Percentiles rank a stretch among this genome's conserved stretches.
phyloP scores from a whole-genome alignment of 2,797 vertebrate species.

The Cyclopterus lumpus region DNA sequence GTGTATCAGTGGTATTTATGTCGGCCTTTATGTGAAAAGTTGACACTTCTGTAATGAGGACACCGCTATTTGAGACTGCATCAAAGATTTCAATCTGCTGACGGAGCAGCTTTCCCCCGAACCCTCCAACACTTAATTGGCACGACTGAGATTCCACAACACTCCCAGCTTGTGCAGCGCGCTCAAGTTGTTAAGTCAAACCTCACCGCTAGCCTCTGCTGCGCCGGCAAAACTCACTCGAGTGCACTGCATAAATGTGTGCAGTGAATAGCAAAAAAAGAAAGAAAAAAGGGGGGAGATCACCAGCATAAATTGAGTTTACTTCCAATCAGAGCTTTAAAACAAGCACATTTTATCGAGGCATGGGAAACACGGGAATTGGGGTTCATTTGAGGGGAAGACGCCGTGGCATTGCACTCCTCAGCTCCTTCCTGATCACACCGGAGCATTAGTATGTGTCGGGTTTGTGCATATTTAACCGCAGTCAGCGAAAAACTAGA shows the following conservation, averaged over 20 bases:
- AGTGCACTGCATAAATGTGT: conserved; percentile 57
- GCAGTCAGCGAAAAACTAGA: conserved; percentile 54
- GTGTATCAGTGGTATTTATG: conserved; percentile 25
- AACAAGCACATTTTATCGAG: conserved; percentile 29
- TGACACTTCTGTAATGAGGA: conserved; percentile 47
- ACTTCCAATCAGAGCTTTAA: conserved; percentile 51
- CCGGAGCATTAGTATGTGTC: conserved; percentile 38
- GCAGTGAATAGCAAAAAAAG: conserved; percentile 64
- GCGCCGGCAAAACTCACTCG: conserved; percentile 62
- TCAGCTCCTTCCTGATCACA: conserved; percentile 26
- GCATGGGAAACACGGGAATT: conserved; percentile 12
- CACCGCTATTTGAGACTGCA: conserved; percentile 53
- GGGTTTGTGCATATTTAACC: conserved; percentile 37
- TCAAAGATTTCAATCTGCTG: conserved; percentile 66
- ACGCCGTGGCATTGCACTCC: conserved; percentile 1
- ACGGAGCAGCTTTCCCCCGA: conserved; percentile 50
- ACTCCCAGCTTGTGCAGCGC: conserved; percentile 42
- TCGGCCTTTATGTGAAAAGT: conserved; percentile 30
- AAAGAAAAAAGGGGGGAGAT: conserved; percentile 22
- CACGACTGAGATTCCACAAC: conserved; percentile 52
- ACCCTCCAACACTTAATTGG: conserved; percentile 64
- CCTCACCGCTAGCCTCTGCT: conserved; percentile 63
- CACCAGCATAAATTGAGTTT: conserved; percentile 62
- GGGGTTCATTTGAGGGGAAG: conserved; percentile 38
- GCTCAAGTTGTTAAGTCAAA: conserved; percentile 57